Base-by-base conservation (phyloP, 2,113 vertebrate species). In the Cnemophilus loriae region DNA sequence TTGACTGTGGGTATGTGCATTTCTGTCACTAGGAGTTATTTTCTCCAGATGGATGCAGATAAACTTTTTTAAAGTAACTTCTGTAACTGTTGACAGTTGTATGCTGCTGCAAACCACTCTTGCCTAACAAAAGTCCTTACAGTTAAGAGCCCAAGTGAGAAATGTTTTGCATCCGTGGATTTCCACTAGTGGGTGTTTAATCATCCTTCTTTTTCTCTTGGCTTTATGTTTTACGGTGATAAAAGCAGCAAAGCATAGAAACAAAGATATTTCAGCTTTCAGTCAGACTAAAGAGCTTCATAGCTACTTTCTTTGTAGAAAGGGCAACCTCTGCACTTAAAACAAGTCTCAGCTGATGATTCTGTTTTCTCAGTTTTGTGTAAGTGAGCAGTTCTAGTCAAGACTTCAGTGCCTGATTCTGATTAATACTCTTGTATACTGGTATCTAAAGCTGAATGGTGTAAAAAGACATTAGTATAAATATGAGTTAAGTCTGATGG, bases 31-130 rank as follows among this genome's bases (percentile, higher is more conserved):
- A 41, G 79, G 86, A 95, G 63, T 95, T 95, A 95, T 92, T 90
- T 87, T 86, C 63, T 90, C 70, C 85, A 90, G 82, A 86, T 63
- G 64, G 90, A 74, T 83, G 68, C 71, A 88, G 87, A 79, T 94
- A 95, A 94, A 93, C 71, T 94, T 95, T 44, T 94, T 91, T 47
- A 59, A 74, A 93, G 60, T 67, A 84, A 90, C 87, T 95, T 94
- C 55, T 80, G 39, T 87, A 80, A 49, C 57, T 74, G 69, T 91
- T 94, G 79, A 86, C 78, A 94, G 85, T 71, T 83, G 56, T 65
- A 59, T 76, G 35, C 21, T 80, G 35, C 71, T 83, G 64, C 88
- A 91, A 91, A 55, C 75, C 59, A 59, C 46, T 27, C 33, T 86
- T 90, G 47, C 68, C 59, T 88, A 88, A 32, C 42, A 67, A 83